phyloP scores from a whole-genome alignment of 2,888 invertebrate genomes.

The Drosophila dives region DNA sequence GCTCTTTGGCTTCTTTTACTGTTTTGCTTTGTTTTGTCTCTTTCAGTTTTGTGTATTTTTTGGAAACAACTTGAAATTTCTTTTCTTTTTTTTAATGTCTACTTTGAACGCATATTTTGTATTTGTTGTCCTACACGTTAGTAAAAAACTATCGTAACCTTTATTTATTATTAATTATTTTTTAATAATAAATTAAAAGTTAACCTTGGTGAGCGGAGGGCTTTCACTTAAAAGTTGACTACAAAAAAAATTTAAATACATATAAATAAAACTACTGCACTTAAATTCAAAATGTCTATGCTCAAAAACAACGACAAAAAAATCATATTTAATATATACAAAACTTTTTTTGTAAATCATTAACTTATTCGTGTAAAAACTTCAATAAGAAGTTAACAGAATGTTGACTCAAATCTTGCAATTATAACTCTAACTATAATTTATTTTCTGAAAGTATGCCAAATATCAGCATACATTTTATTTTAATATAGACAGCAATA shows the following conservation, averaged over 20 bases:
- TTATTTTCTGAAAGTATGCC: constrained; percentile 7
- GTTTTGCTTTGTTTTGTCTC: constrained; percentile 40
- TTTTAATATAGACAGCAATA: background rate
- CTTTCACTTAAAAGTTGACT: constrained; percentile 28
- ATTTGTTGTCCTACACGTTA: constrained; percentile 28
- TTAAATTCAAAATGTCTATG: constrained; percentile 14
- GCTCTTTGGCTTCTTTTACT: constrained; percentile 17
- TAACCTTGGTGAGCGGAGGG: constrained; percentile 52
- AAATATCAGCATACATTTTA: constrained; percentile 34
- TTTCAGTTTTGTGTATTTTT: constrained; percentile 36
- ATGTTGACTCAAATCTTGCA: background rate
- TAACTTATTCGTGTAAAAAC: background rate
- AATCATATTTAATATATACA: constrained; percentile 24
- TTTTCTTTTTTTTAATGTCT: constrained; percentile 10
- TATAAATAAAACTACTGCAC: constrained; percentile 12
- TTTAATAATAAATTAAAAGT: constrained; percentile 31
- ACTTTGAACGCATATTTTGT: constrained; percentile 25
- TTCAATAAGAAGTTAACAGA: constrained; percentile 27
- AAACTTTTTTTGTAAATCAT: background rate
- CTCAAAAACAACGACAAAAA: constrained; percentile 12
- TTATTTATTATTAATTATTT: constrained; percentile 16
- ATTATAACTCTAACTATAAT: constrained; percentile 18
- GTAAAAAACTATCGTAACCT: constrained; percentile 51
- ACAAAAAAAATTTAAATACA: background rate
- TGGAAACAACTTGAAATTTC: constrained; percentile 21